Base-by-base conservation (phyloP, 2,797 vertebrate species). In the Lemur catta region DNA sequence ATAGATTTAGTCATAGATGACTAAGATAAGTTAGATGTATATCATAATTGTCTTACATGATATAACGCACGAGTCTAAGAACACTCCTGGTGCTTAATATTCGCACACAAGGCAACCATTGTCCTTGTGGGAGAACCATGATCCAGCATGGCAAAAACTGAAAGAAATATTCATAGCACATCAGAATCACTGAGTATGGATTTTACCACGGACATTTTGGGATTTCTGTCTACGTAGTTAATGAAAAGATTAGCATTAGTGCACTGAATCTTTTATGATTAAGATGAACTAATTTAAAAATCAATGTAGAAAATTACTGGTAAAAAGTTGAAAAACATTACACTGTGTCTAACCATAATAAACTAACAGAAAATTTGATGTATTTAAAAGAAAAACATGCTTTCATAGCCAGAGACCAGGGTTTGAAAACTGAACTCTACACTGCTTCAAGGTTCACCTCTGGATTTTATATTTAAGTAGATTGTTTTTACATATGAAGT, bases 201-300 rank as follows among this genome's bases (percentile, higher is more conserved):
- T 93, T 95, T 92, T 84, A 55, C 26, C 75, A 76, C 20, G 69
- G 72, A 81, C 55, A 46, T n/a, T 75, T 84, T 9, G 65, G 63
- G 48, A 82, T 35, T 88, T 90, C 46, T 92, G 7, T 38, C 13
- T 22, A 52, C 35, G n/a, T 48, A 10, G 46, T 38, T 87, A 92
- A 92, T 50, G 28, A 71, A 93, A 80, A 89, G 38, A 89, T 82
- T 65, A 63, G 55, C 81, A 12, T 43, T 91, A 87, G 35, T 61
- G 8, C 61, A 46, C 52, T 1, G 0, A 85, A 80, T 63, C 26
- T 85, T 35, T 84, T 38, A 72, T 24, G 91, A 90, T 93, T 93
- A 93, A 89, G 41, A 88, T 72, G 38, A 81, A 91, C 30, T 82
- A 88, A 92, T 57, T 96, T 75, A 82, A 91, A 97, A 89, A 75